Conservation (phyloP, 2,888 invertebrate genomes). For the Heliconius ethilla region DNA sequence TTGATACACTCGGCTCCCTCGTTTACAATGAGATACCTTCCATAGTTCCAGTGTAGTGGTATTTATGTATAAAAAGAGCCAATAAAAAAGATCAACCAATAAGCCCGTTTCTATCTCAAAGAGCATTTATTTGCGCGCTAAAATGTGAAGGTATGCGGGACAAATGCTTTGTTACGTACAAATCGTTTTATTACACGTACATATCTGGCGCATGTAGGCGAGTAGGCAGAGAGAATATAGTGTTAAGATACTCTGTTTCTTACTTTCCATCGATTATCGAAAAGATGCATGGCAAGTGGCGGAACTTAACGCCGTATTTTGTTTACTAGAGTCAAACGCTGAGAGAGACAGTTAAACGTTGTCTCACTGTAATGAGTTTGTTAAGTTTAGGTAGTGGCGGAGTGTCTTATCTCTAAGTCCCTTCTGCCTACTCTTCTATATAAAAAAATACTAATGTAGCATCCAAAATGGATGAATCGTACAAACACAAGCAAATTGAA, state of each 20-base stretch:
- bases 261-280: neutral
- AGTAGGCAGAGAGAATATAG: neutral
- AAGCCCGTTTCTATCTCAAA: slow-evolving; percentile 27
- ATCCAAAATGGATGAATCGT: neutral
- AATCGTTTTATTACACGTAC: slow-evolving; percentile 19
- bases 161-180: slow-evolving; percentile 38
- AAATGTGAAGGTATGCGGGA: slow-evolving; percentile 46
- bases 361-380: too few relatives aligned
- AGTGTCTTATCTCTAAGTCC: neutral
- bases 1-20: too few relatives aligned
- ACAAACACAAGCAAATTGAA: slow-evolving; percentile 29
- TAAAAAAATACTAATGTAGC: neutral
- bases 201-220: neutral
- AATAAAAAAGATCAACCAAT: slow-evolving; percentile 14
- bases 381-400: neutral
- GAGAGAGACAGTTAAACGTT: too few relatives aligned
- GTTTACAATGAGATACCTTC: neutral
- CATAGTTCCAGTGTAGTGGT: neutral
- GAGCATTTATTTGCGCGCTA: slow-evolving; percentile 34
- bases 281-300: neutral
- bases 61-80: neutral
- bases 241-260: neutral
- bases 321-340: neutral
- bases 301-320: neutral
- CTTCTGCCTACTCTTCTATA: neutral